Conservation (phyloP, 2,113 vertebrate species). For the Semnopithecus entellus region DNA sequence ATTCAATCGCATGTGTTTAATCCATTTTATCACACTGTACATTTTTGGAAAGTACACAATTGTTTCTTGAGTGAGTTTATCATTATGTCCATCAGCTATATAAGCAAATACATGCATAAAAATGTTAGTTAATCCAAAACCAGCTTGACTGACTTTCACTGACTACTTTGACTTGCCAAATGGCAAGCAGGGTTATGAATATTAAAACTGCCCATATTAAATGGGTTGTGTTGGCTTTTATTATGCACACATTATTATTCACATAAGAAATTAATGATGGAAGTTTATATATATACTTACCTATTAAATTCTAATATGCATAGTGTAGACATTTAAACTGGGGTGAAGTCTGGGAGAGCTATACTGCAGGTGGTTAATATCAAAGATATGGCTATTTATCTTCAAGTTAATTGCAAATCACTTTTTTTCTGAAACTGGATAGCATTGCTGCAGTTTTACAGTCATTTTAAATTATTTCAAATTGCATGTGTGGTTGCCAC, state of each 20-base stretch:
- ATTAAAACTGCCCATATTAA: slow-evolving; percentile 12
- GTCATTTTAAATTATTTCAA: slow-evolving; percentile 12
- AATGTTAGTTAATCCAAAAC: background rate
- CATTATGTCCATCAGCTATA: background rate
- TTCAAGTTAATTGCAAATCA: slow-evolving; percentile 39
- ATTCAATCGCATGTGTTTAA: background rate
- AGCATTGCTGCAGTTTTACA: background rate
- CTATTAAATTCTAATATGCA: background rate
- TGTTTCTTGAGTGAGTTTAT: background rate
- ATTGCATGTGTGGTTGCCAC: background rate
- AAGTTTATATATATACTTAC: background rate
- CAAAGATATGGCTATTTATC: background rate
- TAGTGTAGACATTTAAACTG: background rate
- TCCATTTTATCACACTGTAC: background rate
- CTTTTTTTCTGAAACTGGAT: background rate
- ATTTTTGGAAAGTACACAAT: background rate
- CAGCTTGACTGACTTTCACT: slow-evolving; percentile 38
- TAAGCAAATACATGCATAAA: background rate
- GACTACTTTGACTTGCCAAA: slow-evolving; percentile 4
- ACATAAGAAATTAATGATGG: slow-evolving; percentile 28
- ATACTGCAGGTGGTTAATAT: background rate
- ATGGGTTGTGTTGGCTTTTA: background rate
- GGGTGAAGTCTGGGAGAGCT: background rate
- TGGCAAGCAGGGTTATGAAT: slow-evolving; percentile 30
- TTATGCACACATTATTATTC: slow-evolving; percentile 40